Evolutionary conservation across 2,888 invertebrate species (phyloP), one percentile per base, ranked within the genome.

Genomic region (Drosophila meridiana): DNA sequence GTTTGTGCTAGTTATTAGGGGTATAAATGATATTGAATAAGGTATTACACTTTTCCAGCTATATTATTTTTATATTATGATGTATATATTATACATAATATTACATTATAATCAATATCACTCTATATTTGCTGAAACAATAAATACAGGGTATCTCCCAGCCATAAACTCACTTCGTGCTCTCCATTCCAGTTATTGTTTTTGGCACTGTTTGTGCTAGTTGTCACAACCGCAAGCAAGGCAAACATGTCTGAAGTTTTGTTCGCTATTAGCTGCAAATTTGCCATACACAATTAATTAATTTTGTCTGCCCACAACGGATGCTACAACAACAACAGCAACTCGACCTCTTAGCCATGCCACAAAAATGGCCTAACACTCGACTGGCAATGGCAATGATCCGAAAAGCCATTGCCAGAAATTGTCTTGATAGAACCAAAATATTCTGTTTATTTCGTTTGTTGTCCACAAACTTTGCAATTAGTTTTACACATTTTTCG

Each of bases 251-350:
- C 60, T 50, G 32, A 84, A 89, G 73, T 84, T 89, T 82, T 82
- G 74, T 56, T 55, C 59, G 82, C 89, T 85, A 87, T 84, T 85
- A 87, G 90, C 90, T 86, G 86, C 78, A 85, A 86, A 89, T 87
- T 87, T 82, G 70, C 86, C 80, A 80, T 82, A 85, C 80, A 85
- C 86, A 89, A 89, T 89, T 89, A 89, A 86, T 86, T 85, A 89
- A 82, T 85, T 89, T 86, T 50, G 60, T 57, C 56, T 32, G 47
- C 52, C 82, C 59, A 60, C 58, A 75, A 56, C 68, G 52, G 38
- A 36, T 60, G 50, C n/a, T n/a, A 36, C 42, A 72, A n/a, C 66
- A 70, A 20, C 53, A 20, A 36, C 58, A 58, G 43, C 58, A 64
- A 62, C 73, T 76, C 50, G 72, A 78, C 84, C 68, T 65, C 72